Evolutionary conservation across 2,113 vertebrate genomes (phyloP).

Genomic region (Eleginops maclovinus): DNA sequence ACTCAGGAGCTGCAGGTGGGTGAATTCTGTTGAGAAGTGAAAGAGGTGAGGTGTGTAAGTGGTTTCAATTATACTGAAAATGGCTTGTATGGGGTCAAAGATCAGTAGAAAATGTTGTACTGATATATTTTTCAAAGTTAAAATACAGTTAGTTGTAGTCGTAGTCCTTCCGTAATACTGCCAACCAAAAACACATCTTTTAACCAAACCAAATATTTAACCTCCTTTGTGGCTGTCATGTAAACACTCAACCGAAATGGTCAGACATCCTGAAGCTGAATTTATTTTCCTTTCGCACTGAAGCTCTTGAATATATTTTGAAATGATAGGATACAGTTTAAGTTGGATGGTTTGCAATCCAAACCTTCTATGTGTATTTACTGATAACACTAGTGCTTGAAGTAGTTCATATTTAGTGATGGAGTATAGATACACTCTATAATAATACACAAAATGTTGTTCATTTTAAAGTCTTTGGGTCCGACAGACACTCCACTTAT

Average conservation of each 20-base stretch:
- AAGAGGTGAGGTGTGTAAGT: slow-evolving; percentile 51
- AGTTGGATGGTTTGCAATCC: not conserved
- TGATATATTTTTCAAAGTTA: no score
- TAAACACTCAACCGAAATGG: not conserved
- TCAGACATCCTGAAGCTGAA: not conserved
- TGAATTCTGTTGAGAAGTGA: slow-evolving; percentile 39
- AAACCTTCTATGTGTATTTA: not conserved
- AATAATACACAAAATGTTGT: not conserved
- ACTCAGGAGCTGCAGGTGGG: slow-evolving; percentile 30
- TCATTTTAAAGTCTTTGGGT: not conserved
- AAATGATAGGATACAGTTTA: not conserved
- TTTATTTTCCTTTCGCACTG: not conserved
- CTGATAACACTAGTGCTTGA: no score
- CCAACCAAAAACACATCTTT: no score
- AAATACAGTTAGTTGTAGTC: no score
- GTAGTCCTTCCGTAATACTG: no score
- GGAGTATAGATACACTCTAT: not conserved
- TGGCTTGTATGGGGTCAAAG: not conserved
- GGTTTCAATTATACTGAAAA: slow-evolving; percentile 39
- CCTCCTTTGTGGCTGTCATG: no score
- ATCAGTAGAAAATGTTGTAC: not conserved
- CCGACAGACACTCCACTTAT: no score
- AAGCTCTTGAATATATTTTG: not conserved
- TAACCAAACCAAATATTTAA: no score
- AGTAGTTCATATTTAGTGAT: not conserved